A percentile compares a stretch with the other conserved stretches of the same genome.
phyloP scores from a whole-genome alignment of 2,888 invertebrate species.

The Antheraea yamamai region DNA sequence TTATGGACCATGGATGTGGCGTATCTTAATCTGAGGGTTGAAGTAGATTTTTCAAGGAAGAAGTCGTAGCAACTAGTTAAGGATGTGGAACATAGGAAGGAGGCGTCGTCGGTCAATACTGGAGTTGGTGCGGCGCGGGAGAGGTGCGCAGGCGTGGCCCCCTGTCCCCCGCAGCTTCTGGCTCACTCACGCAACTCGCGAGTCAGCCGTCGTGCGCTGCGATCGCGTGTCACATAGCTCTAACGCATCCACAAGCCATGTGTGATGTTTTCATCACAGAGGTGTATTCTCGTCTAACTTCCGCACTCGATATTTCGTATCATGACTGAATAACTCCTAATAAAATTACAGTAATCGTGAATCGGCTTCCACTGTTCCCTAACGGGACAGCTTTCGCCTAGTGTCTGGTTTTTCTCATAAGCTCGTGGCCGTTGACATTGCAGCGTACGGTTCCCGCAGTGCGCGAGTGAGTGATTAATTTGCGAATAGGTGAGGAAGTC shows the following conservation, averaged over 20 bases:
- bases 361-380: conserved; percentile 39
- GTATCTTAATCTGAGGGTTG: conserved; percentile 69
- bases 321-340: conserved; percentile 61
- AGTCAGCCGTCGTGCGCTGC: conserved; percentile 76
- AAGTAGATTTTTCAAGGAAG: conserved; percentile 78
- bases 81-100: conserved; percentile 80
- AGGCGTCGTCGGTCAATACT: conserved; percentile 82
- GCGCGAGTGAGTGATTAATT: conserved; percentile 80
- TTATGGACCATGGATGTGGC: conserved; percentile 59
- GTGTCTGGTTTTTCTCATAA: conserved; percentile 74
- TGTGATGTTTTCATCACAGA: conserved; percentile 79
- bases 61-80: conserved; percentile 78
- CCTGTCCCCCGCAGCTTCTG: conserved; percentile 55
- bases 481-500: conserved; percentile 68
- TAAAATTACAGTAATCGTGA: conserved; percentile 38
- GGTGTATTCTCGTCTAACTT: conserved; percentile 57
- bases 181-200: conserved; percentile 78
- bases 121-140: conserved; percentile 76
- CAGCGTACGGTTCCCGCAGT: conserved; percentile 80
- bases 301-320: conserved; percentile 44
- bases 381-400: conserved; percentile 66
- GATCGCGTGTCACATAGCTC: conserved; percentile 70
- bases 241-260: conserved; percentile 67
- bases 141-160: conserved; percentile 73
- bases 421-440: conserved; percentile 80